Percentiles rank a stretch among this genome's conserved stretches.
phyloP scores from a whole-genome alignment of 2,797 vertebrate genomes.

The Alcedo quadribrachys region DNA sequence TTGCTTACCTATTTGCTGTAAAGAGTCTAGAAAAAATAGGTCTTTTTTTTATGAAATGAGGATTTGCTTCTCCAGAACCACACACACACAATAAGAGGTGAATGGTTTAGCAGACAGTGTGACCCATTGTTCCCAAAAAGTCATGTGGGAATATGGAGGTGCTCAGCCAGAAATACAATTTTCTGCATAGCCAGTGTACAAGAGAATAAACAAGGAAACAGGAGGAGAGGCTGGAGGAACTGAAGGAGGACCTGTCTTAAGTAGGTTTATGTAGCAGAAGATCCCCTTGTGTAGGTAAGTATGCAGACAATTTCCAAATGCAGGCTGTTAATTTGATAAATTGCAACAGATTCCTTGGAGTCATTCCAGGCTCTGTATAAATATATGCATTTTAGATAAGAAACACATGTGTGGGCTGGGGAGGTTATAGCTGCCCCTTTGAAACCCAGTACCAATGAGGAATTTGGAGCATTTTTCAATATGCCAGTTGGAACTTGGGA shows the following conservation, averaged over 20 bases:
- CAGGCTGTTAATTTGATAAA: neutral
- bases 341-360: neutral
- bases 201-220: neutral
- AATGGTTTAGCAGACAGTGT: neutral
- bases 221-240: neutral
- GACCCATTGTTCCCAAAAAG: neutral
- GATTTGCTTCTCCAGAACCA: neutral
- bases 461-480: neutral
- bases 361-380: neutral
- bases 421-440: neutral
- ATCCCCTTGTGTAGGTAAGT: neutral
- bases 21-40: neutral
- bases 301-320: neutral
- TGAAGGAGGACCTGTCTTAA: neutral
- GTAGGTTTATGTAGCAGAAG: neutral
- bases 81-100: neutral
- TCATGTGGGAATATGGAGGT: neutral
- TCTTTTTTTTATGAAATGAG: neutral
- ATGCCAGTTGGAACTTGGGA: neutral
- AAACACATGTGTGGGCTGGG: accelerated
- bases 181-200: neutral
- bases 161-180: neutral
- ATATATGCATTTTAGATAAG: neutral
- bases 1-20: neutral
- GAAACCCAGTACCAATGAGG: accelerated